Evolutionary conservation across 2,888 invertebrate species (phyloP), one percentile per base, ranked within the genome.

Genomic region (Nymphalis urticae): DNA sequence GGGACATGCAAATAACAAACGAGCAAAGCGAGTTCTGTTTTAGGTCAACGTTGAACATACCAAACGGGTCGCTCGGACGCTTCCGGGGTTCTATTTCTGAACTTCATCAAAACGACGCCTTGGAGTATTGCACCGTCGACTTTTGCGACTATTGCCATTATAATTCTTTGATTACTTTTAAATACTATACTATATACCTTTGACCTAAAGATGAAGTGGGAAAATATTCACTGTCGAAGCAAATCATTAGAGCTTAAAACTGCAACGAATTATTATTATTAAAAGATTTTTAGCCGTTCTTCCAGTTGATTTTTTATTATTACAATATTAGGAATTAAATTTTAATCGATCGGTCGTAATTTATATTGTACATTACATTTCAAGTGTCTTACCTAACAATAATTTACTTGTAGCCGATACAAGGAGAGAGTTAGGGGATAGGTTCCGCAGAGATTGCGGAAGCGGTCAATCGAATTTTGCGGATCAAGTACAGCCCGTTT

Each of bases 41-140:
- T 92, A 92, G 92, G 92, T 92, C 92, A 92, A 92, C 92, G 89
- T 86, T 88, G 90, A 92, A 91, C 91, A 92, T 92, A 92, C 92
- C 92, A 92, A 92, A 92, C 92, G 88, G 90, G 91, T 90, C 90
- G 92, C 86, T 87, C 86, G 88, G 86, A 84, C 89, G 90, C 90
- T 92, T 92, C 92, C 92, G 92, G 86, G 88, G 86, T 88, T 84
- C 78, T 92, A 92, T 92, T 92, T 92, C 85, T 92, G 90, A 87
- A 86, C 88, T 86, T 87, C 88, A 87, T 86, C 85, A 85, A 85
- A 87, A 85, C 85, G 84, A 85, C 79, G 78, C 75, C 79, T 61
- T 48, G 21, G 82, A 85, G 82, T 84, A 86, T 85, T 83, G 84
- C 80, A 80, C 79, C 81, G 81, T 82, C 80, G 82, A 81, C 84